phyloP scores from a whole-genome alignment of 2,797 vertebrate species.

The Holocentrus rufus region DNA sequence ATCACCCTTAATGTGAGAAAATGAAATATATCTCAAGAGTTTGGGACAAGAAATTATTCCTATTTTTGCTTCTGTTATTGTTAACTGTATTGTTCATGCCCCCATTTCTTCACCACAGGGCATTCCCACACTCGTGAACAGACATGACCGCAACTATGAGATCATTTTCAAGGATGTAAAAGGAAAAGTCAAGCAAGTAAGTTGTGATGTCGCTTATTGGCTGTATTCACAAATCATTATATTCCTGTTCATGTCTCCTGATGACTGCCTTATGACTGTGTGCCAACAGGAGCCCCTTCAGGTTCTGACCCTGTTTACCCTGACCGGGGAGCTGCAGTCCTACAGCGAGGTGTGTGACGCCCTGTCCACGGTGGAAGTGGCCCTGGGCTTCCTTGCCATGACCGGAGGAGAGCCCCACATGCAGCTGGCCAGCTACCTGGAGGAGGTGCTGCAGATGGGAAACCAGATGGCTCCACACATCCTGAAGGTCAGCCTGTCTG shows the following conservation, averaged over 20 bases:
- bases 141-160: conserved; percentile 91
- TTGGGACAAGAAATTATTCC: neutral
- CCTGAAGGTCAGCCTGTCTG: conserved; percentile 81
- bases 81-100: neutral
- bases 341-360: conserved; percentile 94
- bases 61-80: neutral
- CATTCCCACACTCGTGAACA: conserved; percentile 90
- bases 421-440: conserved; percentile 85
- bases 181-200: conserved; percentile 87
- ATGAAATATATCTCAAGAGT: neutral
- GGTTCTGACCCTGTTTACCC: conserved; percentile 72
- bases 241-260: neutral
- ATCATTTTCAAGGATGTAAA: conserved; percentile 87
- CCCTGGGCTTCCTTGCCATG: conserved; percentile 91
- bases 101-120: conserved; percentile 79
- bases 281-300: conserved; percentile 83
- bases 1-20: conserved; percentile 84
- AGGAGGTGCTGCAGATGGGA: conserved; percentile 88
- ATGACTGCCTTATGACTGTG: conserved; percentile 5
- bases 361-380: conserved; percentile 86
- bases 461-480: conserved; percentile 85
- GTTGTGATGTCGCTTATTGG: conserved; percentile 32
- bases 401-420: conserved; percentile 84
- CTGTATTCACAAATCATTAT: neutral
- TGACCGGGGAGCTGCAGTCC: conserved; percentile 88